Evolutionary conservation across 2,888 invertebrate genomes (phyloP), one percentile per base, ranked within the genome.

Genomic region (Agonopterix alstromeriana): DNA sequence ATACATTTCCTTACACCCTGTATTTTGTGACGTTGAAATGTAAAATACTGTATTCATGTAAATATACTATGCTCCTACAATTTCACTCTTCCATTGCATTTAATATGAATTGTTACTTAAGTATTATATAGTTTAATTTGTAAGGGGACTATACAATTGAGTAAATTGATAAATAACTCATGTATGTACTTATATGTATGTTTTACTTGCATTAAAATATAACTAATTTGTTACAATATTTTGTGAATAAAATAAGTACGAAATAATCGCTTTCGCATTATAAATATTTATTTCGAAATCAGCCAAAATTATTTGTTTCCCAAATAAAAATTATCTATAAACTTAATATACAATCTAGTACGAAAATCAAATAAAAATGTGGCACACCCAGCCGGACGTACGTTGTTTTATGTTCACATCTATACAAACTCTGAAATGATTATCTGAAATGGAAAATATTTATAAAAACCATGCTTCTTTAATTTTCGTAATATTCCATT

Each of bases 271-370:
- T 77, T 73, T 76, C 79, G 76, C 77, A 73, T 77, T 79, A 78
- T 80, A 82, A 81, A 80, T 81, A 82, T 82, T 81, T 82, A 80
- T 78, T 82, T 71, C 67, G 72, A 83, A 86, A 85, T 86, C 83
- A 82, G 83, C 82, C 85, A 84, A 85, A 85, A 83, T 76, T 78
- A 80, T 73, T 73, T n/a, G 10, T 48, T 68, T 77, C 77, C 84
- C 82, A 82, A 83, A 82, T 81, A 79, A 82, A 81, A 73, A 76
- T 71, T 76, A 72, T 68, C 73, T 83, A 83, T 77, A 79, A 83
- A 83, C 81, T 82, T 81, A 82, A 75, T 72, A 72, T 65, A 79
- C 63, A 70, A 63, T 71, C 70, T 71, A 76, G 64, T 70, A 74
- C 66, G 70, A 74, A 78, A 75, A 70, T 58, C 61, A 58, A 57